Percentiles rank a stretch among this genome's conserved stretches.
phyloP scores from a whole-genome alignment of 2,888 invertebrate genomes.

The Acleris literana region DNA sequence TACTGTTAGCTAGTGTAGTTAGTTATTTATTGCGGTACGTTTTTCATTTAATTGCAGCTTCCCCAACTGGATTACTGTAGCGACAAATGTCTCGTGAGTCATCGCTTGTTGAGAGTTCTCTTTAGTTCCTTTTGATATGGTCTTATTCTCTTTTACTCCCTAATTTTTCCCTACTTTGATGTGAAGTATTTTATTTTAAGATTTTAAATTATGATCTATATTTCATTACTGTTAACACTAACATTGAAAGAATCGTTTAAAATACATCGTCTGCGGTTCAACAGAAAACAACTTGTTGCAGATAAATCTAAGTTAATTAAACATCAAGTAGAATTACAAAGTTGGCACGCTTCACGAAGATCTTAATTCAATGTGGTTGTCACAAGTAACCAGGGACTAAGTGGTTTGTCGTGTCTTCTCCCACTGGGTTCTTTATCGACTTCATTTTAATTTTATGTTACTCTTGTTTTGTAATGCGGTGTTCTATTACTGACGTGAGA shows the following conservation, averaged over 20 bases:
- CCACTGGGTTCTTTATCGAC: conserved; percentile 58
- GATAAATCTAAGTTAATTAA: conserved; percentile 54
- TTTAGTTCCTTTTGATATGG: neutral
- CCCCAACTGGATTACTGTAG: conserved; percentile 38
- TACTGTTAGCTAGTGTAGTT: conserved; percentile 20
- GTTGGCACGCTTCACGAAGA: conserved; percentile 40
- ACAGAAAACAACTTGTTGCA: conserved; percentile 13
- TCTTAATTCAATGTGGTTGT: conserved; percentile 56
- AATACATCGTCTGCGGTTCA: neutral
- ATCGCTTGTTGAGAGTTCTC: conserved; percentile 5
- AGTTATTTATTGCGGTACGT: conserved; percentile 42
- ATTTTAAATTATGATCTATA: no score
- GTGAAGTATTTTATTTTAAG: no score
- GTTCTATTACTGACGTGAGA: conserved; percentile 43
- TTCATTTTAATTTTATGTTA: conserved; percentile 51
- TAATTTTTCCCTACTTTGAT: no score
- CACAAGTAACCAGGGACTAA: conserved; percentile 53
- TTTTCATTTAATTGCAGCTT: conserved; percentile 43
- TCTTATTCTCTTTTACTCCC: no score
- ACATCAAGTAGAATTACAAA: conserved; percentile 44
- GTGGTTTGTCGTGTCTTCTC: conserved; percentile 67
- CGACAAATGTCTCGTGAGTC: conserved; percentile 38
- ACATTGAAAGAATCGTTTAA: no score
- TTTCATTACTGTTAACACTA: no score
- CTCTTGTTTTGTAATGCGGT: conserved; percentile 62